Evolutionary conservation across 2,797 vertebrate species (phyloP).

Genomic region (Paramormyrops hopkinsi): DNA sequence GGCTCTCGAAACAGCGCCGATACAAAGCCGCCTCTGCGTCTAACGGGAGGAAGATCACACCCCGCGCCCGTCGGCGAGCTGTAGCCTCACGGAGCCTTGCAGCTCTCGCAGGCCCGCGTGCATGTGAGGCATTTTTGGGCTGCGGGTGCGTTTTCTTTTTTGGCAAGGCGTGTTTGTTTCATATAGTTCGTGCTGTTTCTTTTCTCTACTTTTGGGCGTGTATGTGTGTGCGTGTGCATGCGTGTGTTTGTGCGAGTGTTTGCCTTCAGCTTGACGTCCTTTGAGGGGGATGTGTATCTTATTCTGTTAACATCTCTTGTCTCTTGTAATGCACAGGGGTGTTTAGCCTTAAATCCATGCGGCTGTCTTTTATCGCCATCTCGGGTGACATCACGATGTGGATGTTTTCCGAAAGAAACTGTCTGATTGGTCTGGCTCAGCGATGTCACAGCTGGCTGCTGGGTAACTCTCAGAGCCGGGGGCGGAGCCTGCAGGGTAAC

Average conservation of each 20-base stretch:
- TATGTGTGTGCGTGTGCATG: background rate
- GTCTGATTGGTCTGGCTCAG: background rate
- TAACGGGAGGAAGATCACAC: conserved; percentile 47
- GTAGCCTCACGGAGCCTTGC: background rate
- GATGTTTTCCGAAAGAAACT: background rate
- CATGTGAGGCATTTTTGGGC: background rate
- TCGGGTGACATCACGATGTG: background rate
- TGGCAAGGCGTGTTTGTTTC: background rate
- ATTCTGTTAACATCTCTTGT: background rate
- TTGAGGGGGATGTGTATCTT: background rate
- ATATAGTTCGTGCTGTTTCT: background rate
- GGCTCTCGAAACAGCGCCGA: conserved; percentile 46
- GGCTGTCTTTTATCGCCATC: background rate
- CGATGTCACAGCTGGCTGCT: background rate
- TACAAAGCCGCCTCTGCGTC: conserved; percentile 6
- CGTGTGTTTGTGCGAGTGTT: background rate
- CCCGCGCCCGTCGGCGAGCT: conserved; percentile 27
- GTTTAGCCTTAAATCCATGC: background rate
- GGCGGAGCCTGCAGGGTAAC: background rate
- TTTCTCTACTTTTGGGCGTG: background rate
- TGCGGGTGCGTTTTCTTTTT: background rate
- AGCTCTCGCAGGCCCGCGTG: background rate
- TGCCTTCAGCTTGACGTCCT: background rate
- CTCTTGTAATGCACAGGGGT: background rate
- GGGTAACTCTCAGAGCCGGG: background rate